Evolutionary conservation across 1,140 invertebrate species (phyloP), one percentile per base, ranked within the genome.

Genomic region (Drosophila grimshawi): DNA sequence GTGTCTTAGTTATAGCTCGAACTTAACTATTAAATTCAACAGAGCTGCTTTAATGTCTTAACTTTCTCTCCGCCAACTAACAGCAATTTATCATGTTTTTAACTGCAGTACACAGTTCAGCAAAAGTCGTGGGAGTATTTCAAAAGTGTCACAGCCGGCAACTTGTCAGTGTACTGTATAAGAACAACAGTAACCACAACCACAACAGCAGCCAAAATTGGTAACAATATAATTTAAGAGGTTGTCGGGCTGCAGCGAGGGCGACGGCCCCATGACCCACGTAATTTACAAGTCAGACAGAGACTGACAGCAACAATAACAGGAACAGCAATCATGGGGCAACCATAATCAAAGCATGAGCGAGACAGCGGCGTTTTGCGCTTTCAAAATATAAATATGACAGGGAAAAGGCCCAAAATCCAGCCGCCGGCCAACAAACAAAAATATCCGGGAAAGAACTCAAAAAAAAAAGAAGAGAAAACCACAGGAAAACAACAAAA

Each of bases 171-270:
- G 53, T 43, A 46, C 10, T 32, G 48, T 29, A 52, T 43, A 27
- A 29, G 10, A 67, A 35, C 30, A 35, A 53, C 39, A 74, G 76
- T 55, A 70, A 65, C 62, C 61, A 63, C 46, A 60, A n/a, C 35
- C 41, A 29, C 27, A 32, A 2, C n/a, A 5, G 41, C 29, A 49
- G 19, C 3, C 46, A 46, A 68, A 60, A 76, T 78, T 86, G 76
- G 80, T 79, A 80, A 80, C 83, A 89, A 77, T 83, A 76, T 88
- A 88, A 86, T 88, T 86, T 86, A 67, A 77, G 76, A 77, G 56
- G 76, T 39, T 67, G 79, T 71, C 52, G 61, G 49, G 33, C 45
- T n/a, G n/a, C 48, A 19, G 11, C 45, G 3, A 49, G 2, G 11
- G 19, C 27, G 33, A 33, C 19, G 45, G 48, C 46, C 59, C 52